Evolutionary conservation across 2,888 invertebrate genomes (phyloP).

Genomic region (Eucera pruinosa): DNA sequence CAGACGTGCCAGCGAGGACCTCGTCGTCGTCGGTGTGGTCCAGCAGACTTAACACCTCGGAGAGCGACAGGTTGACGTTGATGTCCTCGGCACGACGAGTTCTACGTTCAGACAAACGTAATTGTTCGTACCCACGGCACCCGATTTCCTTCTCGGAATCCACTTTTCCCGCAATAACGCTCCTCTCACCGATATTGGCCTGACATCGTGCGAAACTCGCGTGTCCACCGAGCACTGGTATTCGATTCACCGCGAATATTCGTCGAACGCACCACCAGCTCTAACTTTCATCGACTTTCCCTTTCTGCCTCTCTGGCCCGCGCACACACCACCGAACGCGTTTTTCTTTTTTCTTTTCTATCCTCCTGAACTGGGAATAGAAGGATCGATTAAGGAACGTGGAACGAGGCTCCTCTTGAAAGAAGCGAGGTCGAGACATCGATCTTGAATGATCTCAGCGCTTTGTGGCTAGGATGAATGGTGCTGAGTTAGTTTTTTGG

Average conservation of each 20-base stretch:
- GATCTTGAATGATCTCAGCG: constrained; percentile 24
- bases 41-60: constrained; percentile 75
- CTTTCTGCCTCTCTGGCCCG: not conserved
- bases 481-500: not conserved
- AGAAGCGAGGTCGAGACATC: constrained; percentile 36
- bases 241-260: constrained; percentile 39
- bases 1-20: constrained; percentile 73
- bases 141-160: not conserved
- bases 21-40: constrained; percentile 78
- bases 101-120: not conserved
- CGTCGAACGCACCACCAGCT: constrained; percentile 21
- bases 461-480: not conserved
- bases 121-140: constrained; percentile 4
- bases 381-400: constrained; percentile 9
- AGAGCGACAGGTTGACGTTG: constrained; percentile 74
- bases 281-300: constrained; percentile 10
- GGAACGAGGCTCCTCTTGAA: not conserved
- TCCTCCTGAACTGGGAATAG: not conserved
- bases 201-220: constrained; percentile 2
- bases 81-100: constrained; percentile 32
- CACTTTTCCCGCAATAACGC: constrained; percentile 18
- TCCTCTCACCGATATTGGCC: constrained; percentile 6
- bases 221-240: constrained; percentile 12
- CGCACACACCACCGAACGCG: constrained; percentile 14
- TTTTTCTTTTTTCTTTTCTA: not conserved